phyloP scores from a whole-genome alignment of 2,113 vertebrate genomes.

The Hippocampus abdominalis region DNA sequence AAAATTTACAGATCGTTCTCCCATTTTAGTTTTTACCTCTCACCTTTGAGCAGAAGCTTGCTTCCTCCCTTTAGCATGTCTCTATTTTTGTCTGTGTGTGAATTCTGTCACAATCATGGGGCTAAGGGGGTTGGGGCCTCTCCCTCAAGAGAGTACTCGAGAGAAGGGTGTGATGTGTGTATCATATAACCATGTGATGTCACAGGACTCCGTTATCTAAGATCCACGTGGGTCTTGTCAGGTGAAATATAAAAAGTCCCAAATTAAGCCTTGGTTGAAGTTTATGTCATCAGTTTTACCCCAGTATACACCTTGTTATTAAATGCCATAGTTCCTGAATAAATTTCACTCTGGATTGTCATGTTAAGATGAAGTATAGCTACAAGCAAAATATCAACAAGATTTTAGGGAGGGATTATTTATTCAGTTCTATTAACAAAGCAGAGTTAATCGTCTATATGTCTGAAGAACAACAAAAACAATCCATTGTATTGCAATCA shows the following conservation, averaged over 20 bases:
- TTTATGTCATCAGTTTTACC: background rate
- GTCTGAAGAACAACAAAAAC: background rate
- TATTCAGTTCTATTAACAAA: constrained; percentile 56
- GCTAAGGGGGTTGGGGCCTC: background rate
- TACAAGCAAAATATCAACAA: background rate
- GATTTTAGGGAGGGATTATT: constrained; percentile 32
- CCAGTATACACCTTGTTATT: background rate
- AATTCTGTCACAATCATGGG: constrained; percentile 4
- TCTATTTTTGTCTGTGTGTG: constrained; percentile 20
- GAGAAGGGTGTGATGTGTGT: constrained; percentile 5
- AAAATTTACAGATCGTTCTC: background rate
- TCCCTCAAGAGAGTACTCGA: background rate
- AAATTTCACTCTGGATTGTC: background rate
- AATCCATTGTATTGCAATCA: constrained; percentile 24
- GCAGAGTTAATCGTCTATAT: constrained; percentile 12
- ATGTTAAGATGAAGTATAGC: background rate
- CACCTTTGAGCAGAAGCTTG: background rate
- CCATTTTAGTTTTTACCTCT: background rate
- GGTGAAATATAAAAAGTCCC: background rate
- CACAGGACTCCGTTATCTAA: constrained; percentile 8
- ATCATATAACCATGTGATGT: constrained; percentile 9
- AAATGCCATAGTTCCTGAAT: background rate
- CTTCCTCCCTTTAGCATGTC: background rate
- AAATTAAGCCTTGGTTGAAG: background rate
- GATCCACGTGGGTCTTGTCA: background rate